Percentiles rank a stretch among this genome's conserved stretches.
Evolutionary conservation across 1,140 invertebrate genomes (phyloP).

Genomic region (Papilio machaon): DNA sequence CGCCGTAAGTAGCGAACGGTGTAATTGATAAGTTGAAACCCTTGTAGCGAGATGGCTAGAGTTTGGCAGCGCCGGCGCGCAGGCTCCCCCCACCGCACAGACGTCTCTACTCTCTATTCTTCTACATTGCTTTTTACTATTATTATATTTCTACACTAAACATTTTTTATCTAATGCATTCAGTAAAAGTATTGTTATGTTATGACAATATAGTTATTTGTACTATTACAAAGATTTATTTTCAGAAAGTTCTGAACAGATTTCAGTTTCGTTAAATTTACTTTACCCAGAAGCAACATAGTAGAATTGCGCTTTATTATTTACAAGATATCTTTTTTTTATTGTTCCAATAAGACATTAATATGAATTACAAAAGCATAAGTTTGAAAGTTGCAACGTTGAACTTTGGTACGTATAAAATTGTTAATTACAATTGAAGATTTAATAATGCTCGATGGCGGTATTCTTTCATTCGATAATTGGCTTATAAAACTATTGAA

Average conservation of each 20-base stretch:
- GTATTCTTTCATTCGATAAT: neutral
- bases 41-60: slow-evolving; percentile 77
- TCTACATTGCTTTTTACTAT: slow-evolving; percentile 1
- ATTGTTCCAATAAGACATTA: neutral
- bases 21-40: slow-evolving; percentile 82
- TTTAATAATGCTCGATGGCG: neutral
- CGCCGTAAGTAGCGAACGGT: slow-evolving; percentile 81
- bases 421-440: neutral
- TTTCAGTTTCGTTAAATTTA: neutral
- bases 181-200: slow-evolving; percentile 17
- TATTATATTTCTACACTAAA: neutral
- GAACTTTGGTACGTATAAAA: neutral
- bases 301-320: neutral
- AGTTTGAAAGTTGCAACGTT: neutral
- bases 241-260: neutral
- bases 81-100: neutral
- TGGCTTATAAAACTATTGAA: neutral
- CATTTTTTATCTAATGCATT: slow-evolving; percentile 11
- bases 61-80: slow-evolving; percentile 67
- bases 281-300: neutral
- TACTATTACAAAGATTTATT: neutral
- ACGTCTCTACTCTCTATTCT: slow-evolving; percentile 16
- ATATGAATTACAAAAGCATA: neutral
- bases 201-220: neutral
- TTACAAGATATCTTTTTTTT: neutral